Evolutionary conservation across 2,888 invertebrate species (phyloP), one percentile per base, ranked within the genome.

Genomic region (Ametastegia equiseti): DNA sequence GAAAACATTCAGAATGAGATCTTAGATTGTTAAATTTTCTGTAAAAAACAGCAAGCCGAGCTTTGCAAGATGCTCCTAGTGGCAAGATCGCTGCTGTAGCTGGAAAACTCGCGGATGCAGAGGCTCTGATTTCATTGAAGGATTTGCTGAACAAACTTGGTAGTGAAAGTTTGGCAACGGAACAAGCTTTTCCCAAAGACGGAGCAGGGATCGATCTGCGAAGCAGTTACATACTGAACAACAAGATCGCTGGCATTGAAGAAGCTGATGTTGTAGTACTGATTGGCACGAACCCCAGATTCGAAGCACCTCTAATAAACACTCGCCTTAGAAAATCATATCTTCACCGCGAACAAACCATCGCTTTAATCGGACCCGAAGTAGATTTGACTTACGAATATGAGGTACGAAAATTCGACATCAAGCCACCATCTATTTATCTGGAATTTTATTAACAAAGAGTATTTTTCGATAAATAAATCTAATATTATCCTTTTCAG

Each of bases 291-390:
- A 99, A 99, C 93, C 97, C 98, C 0, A 95, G 99, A 78, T 98
- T 97, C 91, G 99, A 99, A 93, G 99, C 99, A 57, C 99, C 99
- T 0, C 93, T 99, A 42, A 93, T 99, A 82, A 99, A 99, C 92
- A 96, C 99, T 0, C 95, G 99, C 87, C 95, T 99, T 84, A 95
- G 99, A 82, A 99, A 99, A 92, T 95, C 96, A 82, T 99, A 96
- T 93, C 94, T 99, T n/a, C 98, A 99, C 90, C 97, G 97, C 91
- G 98, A 99, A 90, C 94, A 91, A 82, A 92, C 93, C 80, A 93
- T 99, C 63, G 99, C 97, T 0, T 92, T 97, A 50, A 94, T 99
- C 87, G 99, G 99, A 11, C 96, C 98, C 0, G 94, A 97, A 89
- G 95, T 99, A 7, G 98, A 99, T 92, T 94, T 99, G 81, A 97